phyloP scores from a whole-genome alignment of 2,888 invertebrate species.

The Pollenia angustigena region DNA sequence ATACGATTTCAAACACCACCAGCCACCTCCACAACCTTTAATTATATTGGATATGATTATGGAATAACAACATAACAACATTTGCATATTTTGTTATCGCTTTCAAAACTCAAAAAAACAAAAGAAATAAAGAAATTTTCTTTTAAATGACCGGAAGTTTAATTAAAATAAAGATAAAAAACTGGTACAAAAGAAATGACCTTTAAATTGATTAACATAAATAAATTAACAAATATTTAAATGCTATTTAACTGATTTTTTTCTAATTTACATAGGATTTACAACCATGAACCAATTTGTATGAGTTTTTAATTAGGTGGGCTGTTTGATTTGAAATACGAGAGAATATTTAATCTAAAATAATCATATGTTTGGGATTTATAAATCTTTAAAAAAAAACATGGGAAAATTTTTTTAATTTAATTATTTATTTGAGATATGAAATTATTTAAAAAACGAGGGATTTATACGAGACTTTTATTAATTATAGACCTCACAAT shows the following conservation, averaged over 20 bases:
- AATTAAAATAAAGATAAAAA: constrained; percentile 35
- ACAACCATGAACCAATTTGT: background rate
- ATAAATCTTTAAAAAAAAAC: too few relatives aligned
- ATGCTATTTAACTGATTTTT: background rate
- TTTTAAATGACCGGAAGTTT: constrained; percentile 65
- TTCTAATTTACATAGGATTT: too few relatives aligned
- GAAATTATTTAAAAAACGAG: too few relatives aligned
- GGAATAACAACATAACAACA: background rate
- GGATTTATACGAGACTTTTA: too few relatives aligned
- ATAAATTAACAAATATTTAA: background rate
- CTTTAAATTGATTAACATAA: constrained; percentile 5
- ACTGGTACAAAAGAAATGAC: background rate
- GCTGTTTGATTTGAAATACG: background rate
- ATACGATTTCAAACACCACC: constrained; percentile 1
- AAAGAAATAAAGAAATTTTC: constrained; percentile 21
- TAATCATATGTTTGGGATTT: too few relatives aligned
- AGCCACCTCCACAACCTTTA: background rate
- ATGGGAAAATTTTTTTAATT: too few relatives aligned
- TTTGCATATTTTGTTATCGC: constrained; percentile 60
- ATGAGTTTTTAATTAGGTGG: constrained; percentile 4
- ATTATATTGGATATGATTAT: constrained; percentile 28
- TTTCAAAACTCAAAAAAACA: background rate
- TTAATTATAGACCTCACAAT: too few relatives aligned
- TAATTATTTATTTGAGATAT: too few relatives aligned
- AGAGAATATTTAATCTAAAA: too few relatives aligned